Percentiles rank a stretch among this genome's conserved stretches.
Conservation (phyloP, 2,797 vertebrate genomes). For the Acestrorhynchus altus region DNA sequence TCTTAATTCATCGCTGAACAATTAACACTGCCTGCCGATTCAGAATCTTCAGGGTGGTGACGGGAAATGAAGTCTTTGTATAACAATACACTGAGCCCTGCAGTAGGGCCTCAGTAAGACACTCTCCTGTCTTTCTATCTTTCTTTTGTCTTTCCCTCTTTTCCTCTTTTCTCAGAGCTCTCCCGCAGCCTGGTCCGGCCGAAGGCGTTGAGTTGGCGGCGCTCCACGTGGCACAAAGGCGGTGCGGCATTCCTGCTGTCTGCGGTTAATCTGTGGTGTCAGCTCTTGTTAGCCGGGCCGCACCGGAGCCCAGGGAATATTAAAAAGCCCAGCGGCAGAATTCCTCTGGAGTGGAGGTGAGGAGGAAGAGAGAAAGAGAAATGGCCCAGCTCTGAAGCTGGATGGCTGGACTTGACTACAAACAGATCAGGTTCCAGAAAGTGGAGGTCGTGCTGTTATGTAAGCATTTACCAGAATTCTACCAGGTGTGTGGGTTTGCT, state of each 20-base stretch:
- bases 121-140: not conserved
- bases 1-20: constrained; percentile 46
- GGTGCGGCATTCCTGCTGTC: constrained; percentile 97
- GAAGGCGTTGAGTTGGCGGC: constrained; percentile 90
- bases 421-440: not conserved
- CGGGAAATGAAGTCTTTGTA: constrained; percentile 42
- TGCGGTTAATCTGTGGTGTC: constrained; percentile 99
- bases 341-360: constrained; percentile 84
- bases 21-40: constrained; percentile 34
- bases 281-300: constrained; percentile 98
- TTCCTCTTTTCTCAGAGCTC: constrained; percentile 69
- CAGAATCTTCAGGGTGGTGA: constrained; percentile 36
- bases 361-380: constrained; percentile 58
- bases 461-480: not conserved
- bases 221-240: constrained; percentile 95
- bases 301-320: constrained; percentile 97
- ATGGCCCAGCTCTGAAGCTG: constrained; percentile 36
- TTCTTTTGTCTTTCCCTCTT: constrained; percentile 7
- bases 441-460: not conserved
- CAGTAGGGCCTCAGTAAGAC: constrained; percentile 27
- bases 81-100: constrained; percentile 17
- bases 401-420: not conserved
- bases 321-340: constrained; percentile 94
- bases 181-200: constrained; percentile 72
- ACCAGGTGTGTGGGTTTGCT: not conserved